These are phyloP conservation scores for Alligator sinensis DNA, from an alignment of 2,113 vertebrate species.

Conservation along the genomic window DNA sequence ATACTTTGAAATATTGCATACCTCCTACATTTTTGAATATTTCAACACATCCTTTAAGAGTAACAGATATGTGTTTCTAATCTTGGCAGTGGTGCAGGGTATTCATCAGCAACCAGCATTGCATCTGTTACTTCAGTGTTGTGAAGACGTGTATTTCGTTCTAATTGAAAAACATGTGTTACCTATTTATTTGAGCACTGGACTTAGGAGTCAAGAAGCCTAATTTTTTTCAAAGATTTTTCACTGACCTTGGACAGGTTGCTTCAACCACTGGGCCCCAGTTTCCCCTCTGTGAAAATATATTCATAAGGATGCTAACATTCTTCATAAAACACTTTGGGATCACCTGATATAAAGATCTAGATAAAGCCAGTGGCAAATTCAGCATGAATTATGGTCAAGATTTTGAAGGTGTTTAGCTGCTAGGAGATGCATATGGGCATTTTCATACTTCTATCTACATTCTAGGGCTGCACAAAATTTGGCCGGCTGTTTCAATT, in stretches of 20 bases:
- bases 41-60: neutral
- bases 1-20: rapidly evolving
- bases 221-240: no score
- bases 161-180: rapidly evolving
- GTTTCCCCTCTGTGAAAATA: neutral
- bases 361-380: no score
- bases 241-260: neutral
- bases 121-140: rapidly evolving
- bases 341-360: no score
- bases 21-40: rapidly evolving
- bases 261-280: rapidly evolving
- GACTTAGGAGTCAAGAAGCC: neutral
- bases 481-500: no score
- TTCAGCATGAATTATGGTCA: no score
- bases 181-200: no score
- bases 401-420: no score
- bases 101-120: neutral
- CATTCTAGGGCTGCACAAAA: no score
- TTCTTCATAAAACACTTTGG: no score
- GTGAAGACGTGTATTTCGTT: rapidly evolving
- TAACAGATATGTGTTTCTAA: neutral
- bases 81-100: neutral
- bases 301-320: no score
- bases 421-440: no score
- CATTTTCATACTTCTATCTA: no score